phyloP scores from a whole-genome alignment of 2,797 vertebrate species.

The Hyperoplus lanceolatus region DNA sequence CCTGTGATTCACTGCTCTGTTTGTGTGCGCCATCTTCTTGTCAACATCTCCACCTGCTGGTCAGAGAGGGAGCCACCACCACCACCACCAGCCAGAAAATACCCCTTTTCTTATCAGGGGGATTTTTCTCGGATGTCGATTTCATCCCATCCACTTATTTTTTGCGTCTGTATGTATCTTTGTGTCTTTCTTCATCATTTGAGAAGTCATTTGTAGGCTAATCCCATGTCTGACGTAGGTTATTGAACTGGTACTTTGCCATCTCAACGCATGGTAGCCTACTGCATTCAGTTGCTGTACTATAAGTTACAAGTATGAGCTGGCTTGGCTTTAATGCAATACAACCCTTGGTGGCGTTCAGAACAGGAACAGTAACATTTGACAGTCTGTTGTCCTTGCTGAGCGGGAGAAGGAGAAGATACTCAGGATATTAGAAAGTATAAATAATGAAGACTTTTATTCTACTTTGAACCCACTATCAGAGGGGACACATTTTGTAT shows the following conservation, averaged over 20 bases:
- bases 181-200: conserved; percentile 1
- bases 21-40: conserved; percentile 56
- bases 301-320: background rate
- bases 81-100: background rate
- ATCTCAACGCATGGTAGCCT: background rate
- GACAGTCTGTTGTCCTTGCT: conserved; percentile 29
- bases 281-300: background rate
- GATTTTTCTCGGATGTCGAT: conserved; percentile 8
- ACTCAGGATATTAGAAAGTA: background rate
- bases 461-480: background rate
- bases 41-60: conserved; percentile 78
- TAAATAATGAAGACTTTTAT: background rate
- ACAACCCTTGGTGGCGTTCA: conserved; percentile 1
- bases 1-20: conserved; percentile 55
- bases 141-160: background rate
- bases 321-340: background rate
- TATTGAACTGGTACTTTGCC: background rate
- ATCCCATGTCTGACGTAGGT: background rate
- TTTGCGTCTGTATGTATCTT: background rate
- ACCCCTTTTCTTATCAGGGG: background rate
- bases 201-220: conserved; percentile 9
- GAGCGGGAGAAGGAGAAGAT: conserved; percentile 23
- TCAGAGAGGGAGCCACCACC: conserved; percentile 21
- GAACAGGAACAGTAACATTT: conserved; percentile 38
- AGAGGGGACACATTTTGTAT: background rate